A percentile compares a stretch with the other conserved stretches of the same genome.
Conservation (phyloP, 2,113 vertebrate genomes). For the Okapia johnstoni region DNA sequence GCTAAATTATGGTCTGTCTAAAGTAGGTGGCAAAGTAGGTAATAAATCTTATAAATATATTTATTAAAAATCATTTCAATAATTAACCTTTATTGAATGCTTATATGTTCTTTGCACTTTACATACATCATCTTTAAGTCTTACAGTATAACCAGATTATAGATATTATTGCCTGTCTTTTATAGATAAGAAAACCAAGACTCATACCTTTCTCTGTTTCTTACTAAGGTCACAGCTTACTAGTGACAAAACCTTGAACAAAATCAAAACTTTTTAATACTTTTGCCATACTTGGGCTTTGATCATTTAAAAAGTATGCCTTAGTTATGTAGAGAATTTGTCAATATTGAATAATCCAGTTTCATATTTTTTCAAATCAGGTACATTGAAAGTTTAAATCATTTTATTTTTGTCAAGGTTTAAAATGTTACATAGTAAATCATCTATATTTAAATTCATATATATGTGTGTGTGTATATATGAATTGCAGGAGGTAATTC, state of each 20-base stretch:
- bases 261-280: not conserved
- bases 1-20: constrained; percentile 34
- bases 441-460: not conserved
- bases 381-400: not conserved
- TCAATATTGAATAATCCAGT: not conserved
- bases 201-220: not conserved
- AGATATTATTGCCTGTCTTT: not conserved
- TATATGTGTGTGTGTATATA: not conserved
- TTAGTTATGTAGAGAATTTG: not conserved
- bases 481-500: not conserved
- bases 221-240: not conserved
- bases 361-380: not conserved
- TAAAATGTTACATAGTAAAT: not conserved
- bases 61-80: constrained; percentile 38
- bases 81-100: not conserved
- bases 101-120: not conserved
- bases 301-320: not conserved
- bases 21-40: constrained; percentile 2
- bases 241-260: not conserved
- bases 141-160: not conserved
- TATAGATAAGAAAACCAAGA: not conserved
- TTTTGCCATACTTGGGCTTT: not conserved
- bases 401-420: not conserved
- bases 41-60: constrained; percentile 34
- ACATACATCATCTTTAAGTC: not conserved